A percentile compares a stretch with the other conserved stretches of the same genome.
Evolutionary conservation across 35 echinoderm and acorn worm genomes (phyloP).

Genomic region (Diadema setosum): DNA sequence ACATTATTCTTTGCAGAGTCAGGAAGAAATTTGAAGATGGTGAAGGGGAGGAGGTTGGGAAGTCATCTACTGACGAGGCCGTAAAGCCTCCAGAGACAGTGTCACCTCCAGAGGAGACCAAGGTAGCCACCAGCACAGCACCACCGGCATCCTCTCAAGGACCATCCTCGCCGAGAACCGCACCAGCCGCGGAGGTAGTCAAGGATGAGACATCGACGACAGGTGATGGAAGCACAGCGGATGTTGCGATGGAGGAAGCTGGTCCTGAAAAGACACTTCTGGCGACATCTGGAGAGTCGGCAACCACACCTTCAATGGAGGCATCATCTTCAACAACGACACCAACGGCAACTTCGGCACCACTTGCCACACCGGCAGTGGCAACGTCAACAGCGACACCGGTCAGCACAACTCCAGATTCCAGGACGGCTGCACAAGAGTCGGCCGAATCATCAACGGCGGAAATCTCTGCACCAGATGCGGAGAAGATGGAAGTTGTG

Average conservation of each 20-base stretch:
- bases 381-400: background rate
- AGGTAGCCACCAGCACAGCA: background rate
- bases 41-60: background rate
- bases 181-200: too few species aligned
- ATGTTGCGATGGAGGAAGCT: background rate
- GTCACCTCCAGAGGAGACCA: background rate
- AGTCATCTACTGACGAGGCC: background rate
- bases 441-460: background rate
- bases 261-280: background rate
- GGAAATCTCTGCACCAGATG: background rate
- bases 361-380: background rate
- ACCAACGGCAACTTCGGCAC: background rate
- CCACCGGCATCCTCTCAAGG: background rate
- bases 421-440: too few species aligned
- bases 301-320: background rate
- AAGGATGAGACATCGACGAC: too few species aligned
- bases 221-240: background rate
- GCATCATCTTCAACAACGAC: background rate
- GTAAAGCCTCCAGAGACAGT: background rate
- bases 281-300: background rate
- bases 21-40: background rate
- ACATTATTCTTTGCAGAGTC: background rate
- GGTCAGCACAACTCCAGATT: background rate
- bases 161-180: background rate
- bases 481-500: constrained; percentile 32